Base-by-base conservation (phyloP, 2,797 vertebrate genomes). In the Takifugu ocellatus region DNA sequence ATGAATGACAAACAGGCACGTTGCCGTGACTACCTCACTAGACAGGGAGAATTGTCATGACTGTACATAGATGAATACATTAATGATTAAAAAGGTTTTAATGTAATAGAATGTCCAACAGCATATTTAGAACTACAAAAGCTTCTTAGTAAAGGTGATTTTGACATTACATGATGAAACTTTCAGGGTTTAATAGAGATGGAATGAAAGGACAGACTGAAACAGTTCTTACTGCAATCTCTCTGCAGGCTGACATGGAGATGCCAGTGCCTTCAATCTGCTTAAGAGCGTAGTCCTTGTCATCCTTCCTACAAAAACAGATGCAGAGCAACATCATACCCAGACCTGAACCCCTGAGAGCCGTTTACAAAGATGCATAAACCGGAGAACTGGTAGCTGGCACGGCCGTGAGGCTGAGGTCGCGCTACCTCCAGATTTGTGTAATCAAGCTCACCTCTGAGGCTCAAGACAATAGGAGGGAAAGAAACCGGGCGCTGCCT, bases 261-360 rank as follows among this genome's bases (percentile, higher is more conserved):
- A 99, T 99, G 84, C 97, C 97, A 75, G 97, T 99, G 92, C 97
- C 97, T 94, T 99, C 97, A 91, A 99, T 99, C 87, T 99, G 97
- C 92, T 99, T 99, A 91, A 99, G 93, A 89, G 97, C 97, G 59
- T 98, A 99, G 90, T 99, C 97, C 91, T 97, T 97, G 90, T 99
- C 95, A 90, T 99, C 97, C 91, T 99, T 99, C 93, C 97, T 99
- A 93, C 66, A 88, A 82, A 87, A 50, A 87, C 46, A 87, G 26
- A 81, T 50, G 68, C 53, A 87, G 51, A 79, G 74, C 60, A 70
- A 66, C 78, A 83, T 84, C 82, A 87, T 87, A 72, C 77, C 58
- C 60, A 78, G 61, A 72, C 60, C 78, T 78, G 64, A 44, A 62
- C 78, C 75, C 74, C 56, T 36, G 72, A 77, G 84, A 79, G 63